Percentiles rank a stretch among this genome's conserved stretches.
phyloP scores from a whole-genome alignment of 2,113 vertebrate species.

The Herpetotheres cachinnans region DNA sequence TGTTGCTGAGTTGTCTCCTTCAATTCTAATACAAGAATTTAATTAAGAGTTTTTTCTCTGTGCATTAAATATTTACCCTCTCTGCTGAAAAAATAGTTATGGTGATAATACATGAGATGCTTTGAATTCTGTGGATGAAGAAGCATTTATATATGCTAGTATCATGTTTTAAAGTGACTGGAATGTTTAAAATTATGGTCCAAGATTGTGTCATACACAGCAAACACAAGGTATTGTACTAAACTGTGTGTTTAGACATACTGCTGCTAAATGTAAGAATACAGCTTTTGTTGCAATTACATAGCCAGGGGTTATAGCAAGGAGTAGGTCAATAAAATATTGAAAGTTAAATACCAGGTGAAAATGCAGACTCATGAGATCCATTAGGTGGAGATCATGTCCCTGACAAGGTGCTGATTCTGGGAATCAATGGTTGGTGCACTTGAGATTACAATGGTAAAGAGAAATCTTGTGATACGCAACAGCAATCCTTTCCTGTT shows the following conservation, averaged over 20 bases:
- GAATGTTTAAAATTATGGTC: neutral
- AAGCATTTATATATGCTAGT: neutral
- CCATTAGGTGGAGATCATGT: neutral
- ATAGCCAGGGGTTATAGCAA: neutral
- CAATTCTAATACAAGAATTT: neutral
- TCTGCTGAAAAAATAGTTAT: neutral
- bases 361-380: neutral
- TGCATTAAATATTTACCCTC: neutral
- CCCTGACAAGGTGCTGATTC: neutral
- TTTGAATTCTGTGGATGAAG: neutral
- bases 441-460: neutral
- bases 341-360: neutral
- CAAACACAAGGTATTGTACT: too few species aligned
- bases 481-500: neutral
- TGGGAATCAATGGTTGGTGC: neutral
- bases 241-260: too few species aligned
- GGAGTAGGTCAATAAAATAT: neutral
- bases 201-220: neutral
- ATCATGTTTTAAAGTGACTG: neutral
- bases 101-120: neutral
- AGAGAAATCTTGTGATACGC: neutral
- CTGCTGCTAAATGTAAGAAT: neutral
- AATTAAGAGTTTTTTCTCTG: neutral
- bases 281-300: neutral
- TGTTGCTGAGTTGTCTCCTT: neutral